Evolutionary conservation across 1,140 invertebrate species (phyloP), one percentile per base, ranked within the genome.

Genomic region (Arion vulgaris): DNA sequence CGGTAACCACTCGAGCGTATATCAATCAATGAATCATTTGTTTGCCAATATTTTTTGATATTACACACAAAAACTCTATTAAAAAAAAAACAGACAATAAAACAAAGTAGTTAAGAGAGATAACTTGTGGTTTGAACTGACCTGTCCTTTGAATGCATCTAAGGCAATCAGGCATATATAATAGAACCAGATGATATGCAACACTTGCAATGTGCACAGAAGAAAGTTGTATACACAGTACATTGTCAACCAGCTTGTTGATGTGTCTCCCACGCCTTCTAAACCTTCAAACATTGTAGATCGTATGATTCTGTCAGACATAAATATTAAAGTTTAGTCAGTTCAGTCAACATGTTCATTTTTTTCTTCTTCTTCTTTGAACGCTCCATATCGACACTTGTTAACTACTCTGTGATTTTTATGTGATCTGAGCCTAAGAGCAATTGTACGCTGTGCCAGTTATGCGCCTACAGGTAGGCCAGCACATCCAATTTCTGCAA

Each of bases 101-200:
- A n/a, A n/a, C n/a, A 45, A 45, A 45, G 41, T 45, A n/a, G 17
- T 19, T 57, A 23, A 57, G 53, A 45, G 28, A 68, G 32, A 36
- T 66, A 7, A 66, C 1, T 32, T 5, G 28, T 28, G 28, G n/a
- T 2, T 11, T 34, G 19, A 13, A 62, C 83, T 49, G 57, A 87
- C 86, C 85, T 85, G 41, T 36, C 86, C 86, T 26, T 49, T 76
- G 26, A 81, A 57, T 13, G 86, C 73, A 51, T 88, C 86, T 53
- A 81, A 95, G 84, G 96, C 95, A 19, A 96, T 96, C 84, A 99
- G 95, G 49, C 98, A 91, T 88, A 99, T 99, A 88, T 99, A 94
- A 92, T 95, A 97, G 0, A 98, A 99, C 98, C 98, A 99, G 88
- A 98, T 95, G 51, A 97, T 94, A 92, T 99, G 98, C 28, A 99